Percentiles rank a stretch among this genome's conserved stretches.
Evolutionary conservation across 2,888 invertebrate genomes (phyloP).

Genomic region (Axea sp.): DNA sequence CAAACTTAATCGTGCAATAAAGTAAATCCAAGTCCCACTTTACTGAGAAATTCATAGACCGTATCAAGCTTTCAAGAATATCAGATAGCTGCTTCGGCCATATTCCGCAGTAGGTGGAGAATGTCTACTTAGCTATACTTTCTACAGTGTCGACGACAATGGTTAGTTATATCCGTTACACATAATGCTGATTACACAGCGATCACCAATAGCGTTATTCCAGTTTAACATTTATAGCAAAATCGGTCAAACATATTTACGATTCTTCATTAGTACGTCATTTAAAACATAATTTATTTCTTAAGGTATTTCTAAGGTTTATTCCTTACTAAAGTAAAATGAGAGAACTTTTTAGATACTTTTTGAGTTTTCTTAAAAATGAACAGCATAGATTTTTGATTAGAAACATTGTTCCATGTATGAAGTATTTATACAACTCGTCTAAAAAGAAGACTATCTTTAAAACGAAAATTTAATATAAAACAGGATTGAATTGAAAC

Average conservation of each 20-base stretch:
- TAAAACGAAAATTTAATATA: too few species aligned
- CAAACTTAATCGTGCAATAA: slow-evolving; percentile 62
- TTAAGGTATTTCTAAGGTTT: too few species aligned
- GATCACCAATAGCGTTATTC: slow-evolving; percentile 20
- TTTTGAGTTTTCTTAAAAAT: too few species aligned
- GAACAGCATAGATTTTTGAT: too few species aligned
- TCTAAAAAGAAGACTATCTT: too few species aligned
- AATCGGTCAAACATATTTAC: slow-evolving; percentile 39
- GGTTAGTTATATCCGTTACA: slow-evolving; percentile 42
- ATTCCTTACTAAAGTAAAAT: too few species aligned
- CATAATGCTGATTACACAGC: slow-evolving; percentile 27
- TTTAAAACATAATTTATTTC: too few species aligned
- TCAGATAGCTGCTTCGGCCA: slow-evolving; percentile 42
- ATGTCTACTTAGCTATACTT: slow-evolving; percentile 46
- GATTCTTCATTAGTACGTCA: slow-evolving; percentile 22
- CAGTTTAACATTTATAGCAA: slow-evolving; percentile 29
- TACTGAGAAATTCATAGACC: slow-evolving; percentile 62
- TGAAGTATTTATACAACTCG: too few species aligned
- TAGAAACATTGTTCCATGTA: too few species aligned
- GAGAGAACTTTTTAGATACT: too few species aligned
- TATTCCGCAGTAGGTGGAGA: slow-evolving; percentile 35
- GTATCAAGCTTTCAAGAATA: slow-evolving; percentile 47
- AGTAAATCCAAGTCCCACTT: slow-evolving; percentile 41
- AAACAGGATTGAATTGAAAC: too few species aligned
- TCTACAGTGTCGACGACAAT: slow-evolving; percentile 26